Base-by-base conservation (phyloP, 1,140 invertebrate genomes). In the Marisa cornuarietis region DNA sequence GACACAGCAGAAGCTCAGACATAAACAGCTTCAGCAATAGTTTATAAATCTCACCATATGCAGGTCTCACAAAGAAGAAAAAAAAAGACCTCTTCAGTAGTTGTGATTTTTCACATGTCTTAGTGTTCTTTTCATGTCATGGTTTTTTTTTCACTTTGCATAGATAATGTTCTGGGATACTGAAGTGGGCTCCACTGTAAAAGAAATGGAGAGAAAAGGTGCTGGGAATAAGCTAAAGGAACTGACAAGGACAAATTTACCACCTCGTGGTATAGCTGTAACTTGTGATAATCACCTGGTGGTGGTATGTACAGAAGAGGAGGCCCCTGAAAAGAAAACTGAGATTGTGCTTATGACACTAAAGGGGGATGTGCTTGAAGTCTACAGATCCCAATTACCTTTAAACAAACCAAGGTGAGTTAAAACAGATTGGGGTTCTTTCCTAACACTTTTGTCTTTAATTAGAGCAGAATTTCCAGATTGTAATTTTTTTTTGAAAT, bases 241-340 rank as follows among this genome's bases (percentile, higher is more conserved):
- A n/a, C 49, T 77, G 31, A 51, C 76, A 9, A n/a, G 13, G 49
- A 77, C 76, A 24, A n/a, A 20, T 1, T 18, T 77, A 18, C 76
- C 76, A 31, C 76, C 76, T 49, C 76, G 76, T 20, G 76, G 76
- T 11, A 63, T 77, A 24, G 76, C 76, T 7, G 76, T 77, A 18
- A 77, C 76, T n/a, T 54, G 22, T 31, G 76, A 77, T n/a, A 77
- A 77, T 65, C 62, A 77, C 31, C 76, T 77, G 76, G 76, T 77
- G 65, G 76, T 77, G 42, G 54, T 58, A 58, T 51, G 42, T 51
- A 68, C 76, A 13, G 76, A 62, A 11, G 31, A 42, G 16, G 76
- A 68, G 10, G 20, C 10, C 4, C 1, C 54, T 58, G 22, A 31
- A 20, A 4, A 49, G 31, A 4, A 11, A 5, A n/a, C 8, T 6